A percentile compares a stretch with the other conserved stretches of the same genome.
Evolutionary conservation across 2,888 invertebrate species (phyloP).

Genomic region (Plutella xylostella): DNA sequence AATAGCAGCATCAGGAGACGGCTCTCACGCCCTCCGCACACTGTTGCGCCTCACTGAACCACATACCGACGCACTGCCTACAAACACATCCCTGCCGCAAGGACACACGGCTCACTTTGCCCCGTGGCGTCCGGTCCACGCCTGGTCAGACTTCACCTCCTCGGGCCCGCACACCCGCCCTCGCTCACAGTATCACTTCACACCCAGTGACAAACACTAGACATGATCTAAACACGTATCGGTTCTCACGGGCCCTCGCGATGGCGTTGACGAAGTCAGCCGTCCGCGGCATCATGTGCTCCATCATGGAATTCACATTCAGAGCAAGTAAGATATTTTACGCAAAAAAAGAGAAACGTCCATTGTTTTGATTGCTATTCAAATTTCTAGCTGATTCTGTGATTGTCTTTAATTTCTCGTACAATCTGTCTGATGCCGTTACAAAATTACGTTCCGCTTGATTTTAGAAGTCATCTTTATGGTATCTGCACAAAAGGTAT

Average conservation of each 20-base stretch:
- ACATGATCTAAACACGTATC: not conserved
- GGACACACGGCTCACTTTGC: no score
- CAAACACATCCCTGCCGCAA: no score
- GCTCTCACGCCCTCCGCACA: conserved; percentile 45
- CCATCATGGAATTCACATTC: conserved; percentile 63
- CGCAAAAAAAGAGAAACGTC: not conserved
- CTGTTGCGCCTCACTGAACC: conserved; percentile 63
- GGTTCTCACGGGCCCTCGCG: not conserved
- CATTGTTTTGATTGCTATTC: not conserved
- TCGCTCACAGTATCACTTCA: conserved; percentile 38
- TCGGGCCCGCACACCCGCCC: no score
- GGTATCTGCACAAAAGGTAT: conserved; percentile 24
- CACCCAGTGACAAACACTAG: conserved; percentile 11
- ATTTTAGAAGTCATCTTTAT: conserved; percentile 27
- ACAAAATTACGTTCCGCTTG: conserved; percentile 24
- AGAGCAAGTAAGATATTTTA: conserved; percentile 58
- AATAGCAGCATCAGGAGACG: conserved; percentile 53
- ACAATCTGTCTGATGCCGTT: conserved; percentile 24
- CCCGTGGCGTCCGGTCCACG: no score
- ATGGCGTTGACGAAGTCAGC: conserved; percentile 58
- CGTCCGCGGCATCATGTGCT: conserved; percentile 62
- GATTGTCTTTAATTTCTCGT: conserved; percentile 6
- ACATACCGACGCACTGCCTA: conserved; percentile 35
- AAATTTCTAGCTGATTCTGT: not conserved
- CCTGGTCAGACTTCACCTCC: no score